Conservation (phyloP, 2,113 vertebrate species). For the Vireo altiloquus region DNA sequence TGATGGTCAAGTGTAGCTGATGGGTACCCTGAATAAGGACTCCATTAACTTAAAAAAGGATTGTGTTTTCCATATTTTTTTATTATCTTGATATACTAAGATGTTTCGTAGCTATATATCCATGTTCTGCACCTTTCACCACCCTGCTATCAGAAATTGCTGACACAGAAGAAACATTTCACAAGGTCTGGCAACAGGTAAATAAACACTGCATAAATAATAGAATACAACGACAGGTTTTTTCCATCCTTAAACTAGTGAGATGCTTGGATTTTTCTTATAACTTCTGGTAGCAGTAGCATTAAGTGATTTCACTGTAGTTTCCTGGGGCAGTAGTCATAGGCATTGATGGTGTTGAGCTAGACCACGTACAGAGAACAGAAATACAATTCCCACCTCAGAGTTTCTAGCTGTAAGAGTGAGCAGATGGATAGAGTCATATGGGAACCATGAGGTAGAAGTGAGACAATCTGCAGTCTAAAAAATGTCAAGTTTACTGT, state of each 20-base stretch:
- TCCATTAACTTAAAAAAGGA: background rate
- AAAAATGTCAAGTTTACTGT: background rate
- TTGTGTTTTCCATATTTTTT: background rate
- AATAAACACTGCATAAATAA: background rate
- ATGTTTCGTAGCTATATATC: background rate
- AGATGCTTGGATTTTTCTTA: background rate
- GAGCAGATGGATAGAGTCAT: background rate
- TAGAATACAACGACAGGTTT: background rate
- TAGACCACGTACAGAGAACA: background rate
- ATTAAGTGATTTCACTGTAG: background rate
- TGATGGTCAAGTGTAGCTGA: background rate
- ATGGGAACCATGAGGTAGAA: background rate
- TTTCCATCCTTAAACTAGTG: background rate
- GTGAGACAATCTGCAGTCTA: background rate
- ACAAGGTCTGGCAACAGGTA: background rate
- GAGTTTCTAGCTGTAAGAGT: background rate
- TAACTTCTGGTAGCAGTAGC: background rate
- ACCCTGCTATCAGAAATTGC: background rate
- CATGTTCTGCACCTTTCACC: background rate
- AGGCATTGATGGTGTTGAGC: background rate
- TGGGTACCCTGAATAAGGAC: background rate
- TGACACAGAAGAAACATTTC: background rate
- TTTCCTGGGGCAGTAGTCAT: background rate
- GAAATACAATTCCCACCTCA: background rate
- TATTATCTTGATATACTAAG: background rate